Conservation (phyloP, 64 coral and sea anemone genomes). For the Dendrophyllia cribrosa region DNA sequence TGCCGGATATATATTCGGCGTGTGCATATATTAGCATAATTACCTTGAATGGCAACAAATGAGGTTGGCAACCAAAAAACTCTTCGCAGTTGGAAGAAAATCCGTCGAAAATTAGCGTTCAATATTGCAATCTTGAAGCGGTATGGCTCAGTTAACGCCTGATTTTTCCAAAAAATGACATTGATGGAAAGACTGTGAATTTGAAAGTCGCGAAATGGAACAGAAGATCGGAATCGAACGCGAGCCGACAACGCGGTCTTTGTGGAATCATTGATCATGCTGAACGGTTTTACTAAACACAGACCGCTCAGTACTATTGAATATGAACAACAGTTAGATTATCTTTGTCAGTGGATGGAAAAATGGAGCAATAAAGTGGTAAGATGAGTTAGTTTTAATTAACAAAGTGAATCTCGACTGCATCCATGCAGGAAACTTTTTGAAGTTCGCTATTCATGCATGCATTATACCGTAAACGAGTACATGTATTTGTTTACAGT, state of each 20-base stretch:
- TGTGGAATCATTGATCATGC: background rate
- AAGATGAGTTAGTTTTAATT: conserved; percentile 21
- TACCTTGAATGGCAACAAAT: conserved; percentile 11
- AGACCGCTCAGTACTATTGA: conserved; percentile 75
- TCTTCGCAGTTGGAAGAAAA: background rate
- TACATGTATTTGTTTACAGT: conserved; percentile 23
- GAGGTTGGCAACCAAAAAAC: conserved; percentile 23
- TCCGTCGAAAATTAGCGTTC: background rate
- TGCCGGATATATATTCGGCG: background rate
- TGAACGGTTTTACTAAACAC: conserved; percentile 73
- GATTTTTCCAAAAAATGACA: background rate
- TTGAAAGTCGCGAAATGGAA: conserved; percentile 21
- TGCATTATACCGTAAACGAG: background rate
- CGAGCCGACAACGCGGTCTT: background rate
- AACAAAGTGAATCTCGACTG: background rate
- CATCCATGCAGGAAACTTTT: background rate
- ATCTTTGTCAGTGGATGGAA: conserved; percentile 92
- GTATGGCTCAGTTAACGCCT: background rate
- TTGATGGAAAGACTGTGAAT: background rate
- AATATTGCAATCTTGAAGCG: background rate
- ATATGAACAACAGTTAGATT: conserved; percentile 92
- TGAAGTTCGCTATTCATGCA: no score
- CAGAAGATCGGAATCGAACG: background rate
- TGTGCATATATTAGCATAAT: conserved; percentile 19
- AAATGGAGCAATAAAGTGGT: conserved; percentile 86